Conservation (phyloP, 2,797 vertebrate genomes). For the Semotilus atromaculatus region DNA sequence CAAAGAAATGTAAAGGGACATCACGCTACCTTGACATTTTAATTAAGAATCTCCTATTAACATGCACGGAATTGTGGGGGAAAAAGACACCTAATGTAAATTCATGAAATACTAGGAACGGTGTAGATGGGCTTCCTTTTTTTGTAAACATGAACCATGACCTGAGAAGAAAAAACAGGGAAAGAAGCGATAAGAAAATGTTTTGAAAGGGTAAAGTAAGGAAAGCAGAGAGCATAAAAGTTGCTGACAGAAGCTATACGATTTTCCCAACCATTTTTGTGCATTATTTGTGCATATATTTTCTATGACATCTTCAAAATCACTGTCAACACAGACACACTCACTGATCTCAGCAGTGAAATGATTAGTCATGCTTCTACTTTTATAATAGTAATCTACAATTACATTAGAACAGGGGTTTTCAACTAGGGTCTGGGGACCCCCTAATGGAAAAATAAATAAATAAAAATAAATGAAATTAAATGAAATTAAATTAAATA, state of each 20-base stretch:
- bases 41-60: conserved; percentile 84
- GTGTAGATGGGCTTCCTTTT: background rate
- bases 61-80: conserved; percentile 72
- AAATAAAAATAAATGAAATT: background rate
- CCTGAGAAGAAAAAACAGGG: background rate
- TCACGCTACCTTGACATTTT: conserved; percentile 86
- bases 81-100: conserved; percentile 69
- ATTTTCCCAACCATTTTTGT: background rate
- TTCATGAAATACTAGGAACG: conserved; percentile 65
- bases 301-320: background rate
- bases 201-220: conserved; percentile 8
- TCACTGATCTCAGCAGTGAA: background rate
- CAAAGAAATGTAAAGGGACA: conserved; percentile 77
- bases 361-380: background rate
- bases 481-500: background rate
- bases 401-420: no score
- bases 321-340: background rate
- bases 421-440: background rate
- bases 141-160: conserved; percentile 38
- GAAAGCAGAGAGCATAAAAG: background rate
- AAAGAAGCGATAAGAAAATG: background rate
- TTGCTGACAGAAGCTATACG: background rate
- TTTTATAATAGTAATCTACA: background rate
- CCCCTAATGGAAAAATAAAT: background rate
- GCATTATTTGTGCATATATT: background rate